These are phyloP conservation scores for Penaeus vannamei DNA, from an alignment of 1,140 invertebrate species.

Conservation along the genomic window DNA sequence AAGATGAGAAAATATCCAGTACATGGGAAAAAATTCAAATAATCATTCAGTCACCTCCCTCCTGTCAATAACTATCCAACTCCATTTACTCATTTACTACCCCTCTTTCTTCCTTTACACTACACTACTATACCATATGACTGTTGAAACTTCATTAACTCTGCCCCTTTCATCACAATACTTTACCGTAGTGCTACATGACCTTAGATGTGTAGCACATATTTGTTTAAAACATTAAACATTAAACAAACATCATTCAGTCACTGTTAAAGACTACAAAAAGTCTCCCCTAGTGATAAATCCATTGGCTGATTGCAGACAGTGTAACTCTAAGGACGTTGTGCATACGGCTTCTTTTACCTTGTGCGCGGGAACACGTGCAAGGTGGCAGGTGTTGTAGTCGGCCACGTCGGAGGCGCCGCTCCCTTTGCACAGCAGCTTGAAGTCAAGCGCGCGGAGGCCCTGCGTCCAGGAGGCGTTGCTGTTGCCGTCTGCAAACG, in stretches of 20 bases:
- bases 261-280: not conserved
- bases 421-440: slow-evolving; percentile 74
- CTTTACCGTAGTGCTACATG: too few species aligned
- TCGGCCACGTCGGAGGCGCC: slow-evolving; percentile 77
- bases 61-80: too few species aligned
- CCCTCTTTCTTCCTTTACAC: too few species aligned
- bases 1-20: not conserved
- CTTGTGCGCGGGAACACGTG: slow-evolving; percentile 58
- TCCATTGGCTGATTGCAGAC: slow-evolving; percentile 68
- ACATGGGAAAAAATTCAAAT: not conserved
- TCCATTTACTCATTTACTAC: too few species aligned
- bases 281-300: not conserved
- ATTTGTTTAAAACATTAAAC: too few species aligned
- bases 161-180: too few species aligned
- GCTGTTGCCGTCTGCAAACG: slow-evolving; percentile 50
- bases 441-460: slow-evolving; percentile 57
- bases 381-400: slow-evolving; percentile 73
- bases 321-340: slow-evolving; percentile 54
- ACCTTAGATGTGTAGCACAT: too few species aligned
- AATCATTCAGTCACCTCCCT: not conserved
- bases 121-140: too few species aligned
- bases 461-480: slow-evolving; percentile 53
- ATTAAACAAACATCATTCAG: too few species aligned
- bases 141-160: too few species aligned
- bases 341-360: not conserved